These are phyloP conservation scores for Rhea pennata DNA, from an alignment of 2,113 vertebrate genomes.

Conservation along the genomic window DNA sequence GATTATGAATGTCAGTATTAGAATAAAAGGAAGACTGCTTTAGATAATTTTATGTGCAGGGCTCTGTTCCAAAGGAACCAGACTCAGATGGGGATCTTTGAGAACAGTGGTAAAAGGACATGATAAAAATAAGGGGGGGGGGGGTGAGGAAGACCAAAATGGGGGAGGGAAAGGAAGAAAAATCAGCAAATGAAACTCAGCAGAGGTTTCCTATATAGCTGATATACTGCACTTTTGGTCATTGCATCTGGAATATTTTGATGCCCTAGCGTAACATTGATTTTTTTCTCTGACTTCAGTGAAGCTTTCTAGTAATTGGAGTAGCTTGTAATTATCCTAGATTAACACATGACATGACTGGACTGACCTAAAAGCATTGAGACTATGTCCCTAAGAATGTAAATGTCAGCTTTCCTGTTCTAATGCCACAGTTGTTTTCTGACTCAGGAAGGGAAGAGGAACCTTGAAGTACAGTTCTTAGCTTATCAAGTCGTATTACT, in stretches of 20 bases:
- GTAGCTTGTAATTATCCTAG: neutral
- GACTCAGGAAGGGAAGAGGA: neutral
- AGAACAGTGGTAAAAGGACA: conserved; percentile 23
- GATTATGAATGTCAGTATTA: conserved; percentile 61
- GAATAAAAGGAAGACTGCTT: conserved; percentile 60
- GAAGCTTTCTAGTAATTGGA: neutral
- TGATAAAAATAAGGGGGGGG: conserved; percentile 43
- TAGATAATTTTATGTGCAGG: conserved; percentile 63
- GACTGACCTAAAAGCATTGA: neutral
- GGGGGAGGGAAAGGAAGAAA: neutral
- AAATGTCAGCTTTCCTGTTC: neutral
- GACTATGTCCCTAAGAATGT: neutral
- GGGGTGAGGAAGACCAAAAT: neutral
- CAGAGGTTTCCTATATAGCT: neutral
- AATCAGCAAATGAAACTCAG: neutral
- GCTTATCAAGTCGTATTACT: neutral
- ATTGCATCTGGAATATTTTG: neutral
- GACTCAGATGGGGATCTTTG: conserved; percentile 49
- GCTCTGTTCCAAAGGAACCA: conserved; percentile 53
- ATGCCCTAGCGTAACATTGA: neutral
- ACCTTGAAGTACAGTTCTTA: neutral
- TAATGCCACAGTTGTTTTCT: neutral
- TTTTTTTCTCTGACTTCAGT: neutral
- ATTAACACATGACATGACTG: neutral
- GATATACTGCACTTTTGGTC: neutral